Base-by-base conservation (phyloP, 2,113 vertebrate genomes). In the Nothocercus julius region DNA sequence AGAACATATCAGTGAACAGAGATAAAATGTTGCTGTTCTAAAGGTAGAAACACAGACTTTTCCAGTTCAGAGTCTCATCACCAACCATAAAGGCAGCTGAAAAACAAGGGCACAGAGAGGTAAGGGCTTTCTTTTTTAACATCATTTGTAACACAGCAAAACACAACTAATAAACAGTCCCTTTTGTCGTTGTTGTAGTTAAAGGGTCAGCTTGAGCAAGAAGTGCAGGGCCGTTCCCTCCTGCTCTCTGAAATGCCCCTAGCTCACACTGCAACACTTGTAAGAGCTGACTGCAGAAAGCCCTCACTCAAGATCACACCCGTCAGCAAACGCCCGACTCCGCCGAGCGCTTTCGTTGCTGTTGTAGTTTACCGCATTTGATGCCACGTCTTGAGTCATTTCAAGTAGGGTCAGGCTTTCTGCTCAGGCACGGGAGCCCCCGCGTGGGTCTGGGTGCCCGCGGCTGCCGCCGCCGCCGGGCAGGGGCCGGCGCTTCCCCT, bases 381-480 rank as follows among this genome's bases (percentile, higher is more conserved):
- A 45, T 68, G 40, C 4, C 5, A 3, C 34, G 67, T 91, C 54
- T 83, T 49, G 42, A 36, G 7, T 5, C 18, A 7, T 4, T 72
- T 32, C 27, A 32, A 27, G 44, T 4, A 11, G 4, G 6, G 32
- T 4, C 47, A 40, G 79, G 54, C 5, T 19, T 34, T 67, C n/a
- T 32, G 64, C 85, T 61, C 3, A 1, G 21, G 8, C 0, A 2
- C 40, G 69, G 0, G 0, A 22, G 7, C 28, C 45, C 8, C 15
- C 34, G 14, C 56, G 34, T 3, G 5, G 36, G 20, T 30, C 54
- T 53, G 67, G 24, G n/a, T 19, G 62, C 58, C 30, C 5, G 15
- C 74, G 82, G 78, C 66, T 32, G 7, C 27, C 2, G 1, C 58
- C 27, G 3, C 1, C 2, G 3, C 5, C 2, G 4, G 2, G 4